Evolutionary conservation across 2,113 vertebrate genomes (phyloP).

Genomic region (Xiphophorus couchianus): DNA sequence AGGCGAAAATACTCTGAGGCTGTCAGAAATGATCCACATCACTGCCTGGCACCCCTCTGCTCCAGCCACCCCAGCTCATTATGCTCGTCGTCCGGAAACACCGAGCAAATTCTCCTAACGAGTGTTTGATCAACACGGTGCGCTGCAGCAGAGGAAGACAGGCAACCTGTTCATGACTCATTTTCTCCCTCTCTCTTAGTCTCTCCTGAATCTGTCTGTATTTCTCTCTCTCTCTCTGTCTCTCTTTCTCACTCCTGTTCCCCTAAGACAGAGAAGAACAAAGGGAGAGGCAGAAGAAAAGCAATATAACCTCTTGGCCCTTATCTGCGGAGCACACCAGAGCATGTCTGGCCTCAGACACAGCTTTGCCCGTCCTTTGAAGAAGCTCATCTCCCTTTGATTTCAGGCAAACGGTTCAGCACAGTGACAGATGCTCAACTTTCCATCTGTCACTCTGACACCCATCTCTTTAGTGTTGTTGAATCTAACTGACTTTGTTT

Average conservation of each 20-base stretch:
- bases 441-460: constrained; percentile 68
- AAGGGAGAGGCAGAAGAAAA: constrained; percentile 63
- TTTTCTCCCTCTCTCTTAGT: not conserved
- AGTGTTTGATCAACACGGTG: constrained; percentile 68
- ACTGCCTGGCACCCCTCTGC: constrained; percentile 37
- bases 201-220: constrained; percentile 17
- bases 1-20: constrained; percentile 44
- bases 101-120: constrained; percentile 59
- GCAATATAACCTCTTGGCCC: constrained; percentile 71
- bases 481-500: constrained; percentile 65
- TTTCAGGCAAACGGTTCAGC: constrained; percentile 66
- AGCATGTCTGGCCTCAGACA: constrained; percentile 65
- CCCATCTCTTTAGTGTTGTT: constrained; percentile 63
- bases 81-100: constrained; percentile 51
- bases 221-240: not conserved
- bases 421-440: constrained; percentile 70
- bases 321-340: constrained; percentile 59
- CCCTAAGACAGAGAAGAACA: constrained; percentile 64
- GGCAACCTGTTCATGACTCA: constrained; percentile 57
- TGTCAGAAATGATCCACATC: constrained; percentile 66
- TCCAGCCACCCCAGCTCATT: constrained; percentile 63
- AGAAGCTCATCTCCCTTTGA: constrained; percentile 72
- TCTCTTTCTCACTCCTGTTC: constrained; percentile 20
- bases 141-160: constrained; percentile 41
- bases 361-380: constrained; percentile 65